Conservation (phyloP, 92 coral and sea anemone genomes). For the Heteractis magnifica region DNA sequence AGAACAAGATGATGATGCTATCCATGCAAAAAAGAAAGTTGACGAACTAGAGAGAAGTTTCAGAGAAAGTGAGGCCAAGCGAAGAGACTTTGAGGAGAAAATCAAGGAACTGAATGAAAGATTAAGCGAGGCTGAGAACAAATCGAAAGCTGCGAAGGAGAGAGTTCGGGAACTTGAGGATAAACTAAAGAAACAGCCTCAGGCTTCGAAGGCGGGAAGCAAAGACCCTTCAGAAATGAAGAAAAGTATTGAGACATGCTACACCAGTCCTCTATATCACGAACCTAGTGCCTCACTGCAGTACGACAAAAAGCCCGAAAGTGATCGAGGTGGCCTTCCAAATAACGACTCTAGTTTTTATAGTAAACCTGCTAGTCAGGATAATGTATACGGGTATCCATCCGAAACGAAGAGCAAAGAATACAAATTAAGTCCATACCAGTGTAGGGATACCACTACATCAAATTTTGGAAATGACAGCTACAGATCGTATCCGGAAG, state of each 20-base stretch:
- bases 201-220: not conserved
- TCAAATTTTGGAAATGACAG: not conserved
- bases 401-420: not conserved
- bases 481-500: not conserved
- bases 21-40: not conserved
- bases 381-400: slow-evolving; percentile 27
- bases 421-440: not conserved
- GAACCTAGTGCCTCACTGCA: not conserved
- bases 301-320: not conserved
- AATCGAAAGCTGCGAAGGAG: slow-evolving; percentile 23
- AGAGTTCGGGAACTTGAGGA: slow-evolving; percentile 44
- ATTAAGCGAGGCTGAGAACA: slow-evolving; percentile 38
- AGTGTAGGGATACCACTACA: not conserved
- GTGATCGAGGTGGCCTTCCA: not conserved
- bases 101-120: slow-evolving; percentile 35
- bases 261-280: slow-evolving; percentile 15
- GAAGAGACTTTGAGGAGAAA: slow-evolving; percentile 36
- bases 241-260: slow-evolving; percentile 2
- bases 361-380: not conserved
- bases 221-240: not conserved
- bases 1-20: slow-evolving; percentile 14
- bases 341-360: not conserved
- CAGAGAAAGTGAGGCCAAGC: slow-evolving; percentile 23
- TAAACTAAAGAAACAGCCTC: slow-evolving; percentile 25
- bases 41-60: slow-evolving; percentile 31